Evolutionary conservation across 2,797 vertebrate genomes (phyloP).

Genomic region (Sebastiscus tertius): DNA sequence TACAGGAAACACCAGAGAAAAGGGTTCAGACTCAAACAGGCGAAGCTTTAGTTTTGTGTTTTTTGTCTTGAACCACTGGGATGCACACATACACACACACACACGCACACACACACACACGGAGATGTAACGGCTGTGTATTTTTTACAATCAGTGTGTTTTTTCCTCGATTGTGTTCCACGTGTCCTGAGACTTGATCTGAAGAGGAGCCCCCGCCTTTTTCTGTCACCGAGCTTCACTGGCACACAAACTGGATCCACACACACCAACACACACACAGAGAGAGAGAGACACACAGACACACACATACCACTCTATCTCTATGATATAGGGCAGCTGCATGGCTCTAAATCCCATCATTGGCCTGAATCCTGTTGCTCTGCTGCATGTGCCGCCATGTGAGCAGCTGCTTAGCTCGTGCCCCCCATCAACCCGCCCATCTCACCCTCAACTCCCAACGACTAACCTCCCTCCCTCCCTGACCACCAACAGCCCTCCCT

Average conservation of each 20-base stretch:
- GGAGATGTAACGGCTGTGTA: neutral
- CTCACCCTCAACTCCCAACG: neutral
- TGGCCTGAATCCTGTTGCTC: conserved; percentile 67
- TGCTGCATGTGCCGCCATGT: conserved; percentile 69
- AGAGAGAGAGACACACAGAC: neutral
- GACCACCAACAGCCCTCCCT: neutral
- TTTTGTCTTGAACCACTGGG: neutral
- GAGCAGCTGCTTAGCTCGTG: conserved; percentile 62
- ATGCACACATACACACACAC: neutral
- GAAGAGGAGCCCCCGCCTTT: conserved; percentile 12
- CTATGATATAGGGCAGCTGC: conserved; percentile 60
- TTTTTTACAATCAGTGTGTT: neutral
- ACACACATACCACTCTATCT: neutral
- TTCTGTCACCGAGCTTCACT: conserved; percentile 10
- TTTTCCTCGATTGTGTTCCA: conserved; percentile 17
- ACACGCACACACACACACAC: conserved; percentile 14
- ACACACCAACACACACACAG: neutral
- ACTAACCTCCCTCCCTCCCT: neutral
- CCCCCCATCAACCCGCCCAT: neutral
- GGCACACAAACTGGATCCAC: no score
- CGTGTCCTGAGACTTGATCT: conserved; percentile 26
- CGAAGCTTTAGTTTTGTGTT: neutral
- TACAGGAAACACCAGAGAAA: neutral
- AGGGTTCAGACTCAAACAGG: neutral
- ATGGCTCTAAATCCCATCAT: conserved; percentile 56